These are phyloP conservation scores for Xylocopa sonorina DNA, from an alignment of 1,140 invertebrate species.

Conservation along the genomic window DNA sequence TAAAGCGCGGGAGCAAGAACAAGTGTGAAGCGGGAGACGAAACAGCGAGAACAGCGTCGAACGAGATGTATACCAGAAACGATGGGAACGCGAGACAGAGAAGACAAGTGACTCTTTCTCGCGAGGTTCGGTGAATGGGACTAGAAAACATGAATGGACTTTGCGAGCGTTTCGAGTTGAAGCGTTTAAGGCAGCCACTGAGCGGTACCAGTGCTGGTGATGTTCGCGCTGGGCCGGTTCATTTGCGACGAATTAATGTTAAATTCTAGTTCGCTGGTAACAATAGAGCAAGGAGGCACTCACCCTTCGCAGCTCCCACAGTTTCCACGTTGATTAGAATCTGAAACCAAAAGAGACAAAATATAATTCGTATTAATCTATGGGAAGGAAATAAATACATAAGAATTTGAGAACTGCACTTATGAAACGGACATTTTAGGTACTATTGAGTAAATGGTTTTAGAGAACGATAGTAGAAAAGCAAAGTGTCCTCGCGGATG, in stretches of 20 bases:
- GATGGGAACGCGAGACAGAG: not conserved
- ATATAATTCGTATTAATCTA: not conserved
- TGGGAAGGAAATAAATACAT: not conserved
- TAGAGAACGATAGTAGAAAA: no score
- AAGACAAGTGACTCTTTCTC: conserved; percentile 19
- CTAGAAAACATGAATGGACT: conserved; percentile 36
- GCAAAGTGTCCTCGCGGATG: no score
- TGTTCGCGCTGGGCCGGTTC: no score
- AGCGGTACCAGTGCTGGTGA: no score
- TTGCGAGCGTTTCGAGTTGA: not conserved
- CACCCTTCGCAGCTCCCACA: not conserved
- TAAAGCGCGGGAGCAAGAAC: not conserved
- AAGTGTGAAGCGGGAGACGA: not conserved
- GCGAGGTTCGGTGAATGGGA: conserved; percentile 42
- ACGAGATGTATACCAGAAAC: conserved; percentile 16
- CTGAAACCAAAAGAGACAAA: conserved; percentile 13
- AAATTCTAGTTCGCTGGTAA: no score
- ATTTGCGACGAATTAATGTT: no score
- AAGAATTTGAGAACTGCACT: no score
- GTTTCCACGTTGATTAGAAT: not conserved
- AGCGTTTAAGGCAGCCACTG: not conserved
- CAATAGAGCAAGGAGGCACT: not conserved
- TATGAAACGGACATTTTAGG: no score
- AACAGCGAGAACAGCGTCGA: conserved; percentile 1
- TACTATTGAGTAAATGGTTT: no score